Base-by-base conservation (phyloP, 2,888 invertebrate genomes). In the Pinctada fucata region DNA sequence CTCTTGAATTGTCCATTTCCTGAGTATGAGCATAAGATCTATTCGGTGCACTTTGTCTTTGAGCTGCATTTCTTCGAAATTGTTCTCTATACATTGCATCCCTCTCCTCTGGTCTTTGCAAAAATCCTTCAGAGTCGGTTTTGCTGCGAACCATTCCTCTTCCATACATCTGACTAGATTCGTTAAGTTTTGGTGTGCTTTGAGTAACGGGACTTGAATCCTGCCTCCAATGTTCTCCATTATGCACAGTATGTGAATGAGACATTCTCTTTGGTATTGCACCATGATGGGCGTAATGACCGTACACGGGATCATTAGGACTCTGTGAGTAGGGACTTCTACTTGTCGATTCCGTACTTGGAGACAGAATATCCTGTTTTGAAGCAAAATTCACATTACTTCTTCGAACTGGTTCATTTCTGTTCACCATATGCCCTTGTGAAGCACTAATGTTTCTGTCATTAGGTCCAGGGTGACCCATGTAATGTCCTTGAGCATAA, bases 261-360 rank as follows among this genome's bases (percentile, higher is more conserved):
- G 85, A 84, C 50, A 85, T 52, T 50, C 81, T 80, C 79, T 87
- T 86, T 45, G 87, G 83, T 58, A 84, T 78, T 64, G 88, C 84
- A 64, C 82, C 83, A 64, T 84, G 82, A 66, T 75, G 72, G 10
- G 77, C 76, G 63, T 72, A 68, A 69, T 75, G 77, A n/a, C 74
- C 74, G 52, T 77, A 75, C 2, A 72, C 49, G 48, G 72, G 68
- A 65, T 86, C 85, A 58, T 78, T 75, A 47, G 68, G 50, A 67
- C 64, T 71, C 63, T 80, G 80, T 58, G 72, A 65, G 67, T 75
- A 58, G 0, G 76, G 82, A 72, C 68, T 79, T 2, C 69, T 71
- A 49, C 67, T 68, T 8, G 72, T 76, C 1, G 78, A 76, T 13
- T 48, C 73, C 51, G 75, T 75, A 71, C 75, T 79, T 13, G 79